A percentile compares a stretch with the other conserved stretches of the same genome.
These are phyloP conservation scores for Wiebesia pumilae DNA, from an alignment of 1,140 invertebrate genomes.

Conservation along the genomic window DNA sequence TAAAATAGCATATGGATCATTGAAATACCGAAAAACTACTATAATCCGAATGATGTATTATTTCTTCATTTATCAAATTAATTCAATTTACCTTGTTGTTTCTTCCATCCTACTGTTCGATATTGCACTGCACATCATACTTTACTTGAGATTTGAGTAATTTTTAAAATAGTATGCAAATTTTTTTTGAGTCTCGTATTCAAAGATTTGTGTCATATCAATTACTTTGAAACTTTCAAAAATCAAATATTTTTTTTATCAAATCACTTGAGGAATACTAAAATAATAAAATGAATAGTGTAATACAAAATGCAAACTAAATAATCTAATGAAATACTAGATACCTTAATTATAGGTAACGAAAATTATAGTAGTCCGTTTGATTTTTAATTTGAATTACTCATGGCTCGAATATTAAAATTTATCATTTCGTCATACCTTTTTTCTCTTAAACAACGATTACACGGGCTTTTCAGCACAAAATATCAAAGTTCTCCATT, in stretches of 20 bases:
- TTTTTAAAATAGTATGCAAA: too few relatives aligned
- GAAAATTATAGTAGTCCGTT: neutral
- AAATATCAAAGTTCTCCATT: neutral
- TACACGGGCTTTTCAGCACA: neutral
- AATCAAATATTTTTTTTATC: neutral
- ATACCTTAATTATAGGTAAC: neutral
- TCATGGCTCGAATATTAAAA: neutral
- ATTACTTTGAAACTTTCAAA: neutral
- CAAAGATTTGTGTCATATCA: neutral
- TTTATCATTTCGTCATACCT: too few relatives aligned
- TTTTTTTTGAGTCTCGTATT: too few relatives aligned
- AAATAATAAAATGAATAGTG: neutral
- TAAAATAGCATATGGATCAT: neutral
- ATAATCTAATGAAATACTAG: neutral
- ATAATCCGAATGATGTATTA: neutral
- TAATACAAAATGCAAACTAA: neutral
- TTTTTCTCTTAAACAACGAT: neutral
- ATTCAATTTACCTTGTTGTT: too few relatives aligned
- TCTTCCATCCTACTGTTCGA: too few relatives aligned
- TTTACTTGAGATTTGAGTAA: neutral
- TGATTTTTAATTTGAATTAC: neutral
- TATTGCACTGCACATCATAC: too few relatives aligned
- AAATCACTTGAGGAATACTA: neutral
- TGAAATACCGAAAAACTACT: slow-evolving; percentile 8
- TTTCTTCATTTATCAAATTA: neutral